Evolutionary conservation across 2,888 invertebrate genomes (phyloP).

Genomic region (Eutolmus rufibarbis): DNA sequence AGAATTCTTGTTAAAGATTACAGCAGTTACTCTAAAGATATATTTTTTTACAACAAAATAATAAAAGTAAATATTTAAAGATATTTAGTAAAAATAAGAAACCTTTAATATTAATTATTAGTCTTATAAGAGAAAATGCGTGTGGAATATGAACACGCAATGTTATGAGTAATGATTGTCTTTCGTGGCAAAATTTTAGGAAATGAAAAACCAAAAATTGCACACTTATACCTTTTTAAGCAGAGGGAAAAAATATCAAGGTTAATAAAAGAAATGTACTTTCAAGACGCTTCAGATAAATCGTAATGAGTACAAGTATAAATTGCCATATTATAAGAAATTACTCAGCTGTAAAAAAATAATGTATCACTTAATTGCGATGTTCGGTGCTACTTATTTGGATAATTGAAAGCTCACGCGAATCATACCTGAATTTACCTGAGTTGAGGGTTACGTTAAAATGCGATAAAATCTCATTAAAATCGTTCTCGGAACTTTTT

Average conservation of each 20-base stretch:
- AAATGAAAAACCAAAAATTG: not conserved
- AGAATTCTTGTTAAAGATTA: too few species aligned
- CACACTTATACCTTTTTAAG: not conserved
- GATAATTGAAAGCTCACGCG: not conserved
- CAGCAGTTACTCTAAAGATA: too few species aligned
- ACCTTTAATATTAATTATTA: not conserved
- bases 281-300: not conserved
- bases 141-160: not conserved
- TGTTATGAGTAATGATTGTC: not conserved
- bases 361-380: not conserved
- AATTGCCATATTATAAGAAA: not conserved
- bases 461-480: not conserved
- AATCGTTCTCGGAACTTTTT: not conserved
- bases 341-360: not conserved
- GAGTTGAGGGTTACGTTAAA: not conserved
- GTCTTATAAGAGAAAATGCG: not conserved
- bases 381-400: not conserved
- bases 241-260: not conserved
- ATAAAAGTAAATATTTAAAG: too few species aligned
- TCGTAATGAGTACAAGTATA: not conserved
- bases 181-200: not conserved
- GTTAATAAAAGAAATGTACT: not conserved
- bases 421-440: not conserved
- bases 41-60: too few species aligned
- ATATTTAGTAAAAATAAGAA: too few species aligned